Evolutionary conservation across 2,113 vertebrate species (phyloP).

Genomic region (Ophthalmolycus amberensis): DNA sequence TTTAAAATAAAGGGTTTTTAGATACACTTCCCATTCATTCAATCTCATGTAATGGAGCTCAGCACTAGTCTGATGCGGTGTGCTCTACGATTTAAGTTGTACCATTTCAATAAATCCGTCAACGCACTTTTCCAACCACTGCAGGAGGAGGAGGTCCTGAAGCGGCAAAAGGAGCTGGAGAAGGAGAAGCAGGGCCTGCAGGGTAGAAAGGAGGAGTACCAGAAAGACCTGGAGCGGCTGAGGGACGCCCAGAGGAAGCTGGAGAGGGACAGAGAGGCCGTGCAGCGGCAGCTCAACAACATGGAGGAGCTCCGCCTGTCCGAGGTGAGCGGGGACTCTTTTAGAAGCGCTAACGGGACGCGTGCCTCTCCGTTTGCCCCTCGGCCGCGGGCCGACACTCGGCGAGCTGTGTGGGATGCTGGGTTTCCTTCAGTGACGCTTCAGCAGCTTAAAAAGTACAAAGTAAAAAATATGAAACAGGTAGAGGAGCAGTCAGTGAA

Average conservation of each 20-base stretch:
- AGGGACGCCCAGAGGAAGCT: slow-evolving; percentile 89
- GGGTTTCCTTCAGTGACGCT: slow-evolving; percentile 25
- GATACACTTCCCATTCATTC: background rate
- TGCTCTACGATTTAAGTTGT: background rate
- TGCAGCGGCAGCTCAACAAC: slow-evolving; percentile 83
- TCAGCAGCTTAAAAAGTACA: slow-evolving; percentile 22
- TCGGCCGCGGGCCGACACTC: background rate
- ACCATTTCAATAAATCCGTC: slow-evolving; percentile 35
- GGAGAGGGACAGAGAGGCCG: slow-evolving; percentile 87
- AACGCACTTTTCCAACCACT: slow-evolving; percentile 3
- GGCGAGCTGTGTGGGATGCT: background rate
- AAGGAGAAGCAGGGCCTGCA: slow-evolving; percentile 83
- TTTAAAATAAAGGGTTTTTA: background rate
- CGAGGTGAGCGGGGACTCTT: slow-evolving; percentile 63
- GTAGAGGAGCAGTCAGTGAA: slow-evolving; percentile 30
- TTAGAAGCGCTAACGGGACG: too few relatives aligned
- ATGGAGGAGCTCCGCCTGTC: slow-evolving; percentile 76
- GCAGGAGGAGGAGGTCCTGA: slow-evolving; percentile 84
- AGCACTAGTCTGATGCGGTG: background rate
- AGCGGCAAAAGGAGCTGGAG: slow-evolving; percentile 82
- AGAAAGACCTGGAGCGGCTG: slow-evolving; percentile 90
- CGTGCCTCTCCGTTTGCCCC: slow-evolving; percentile 1
- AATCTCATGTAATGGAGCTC: background rate
- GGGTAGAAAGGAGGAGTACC: slow-evolving; percentile 86
- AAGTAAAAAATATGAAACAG: slow-evolving; percentile 29